phyloP scores from a whole-genome alignment of 2,797 vertebrate genomes.

The Chromobotia macracanthus region DNA sequence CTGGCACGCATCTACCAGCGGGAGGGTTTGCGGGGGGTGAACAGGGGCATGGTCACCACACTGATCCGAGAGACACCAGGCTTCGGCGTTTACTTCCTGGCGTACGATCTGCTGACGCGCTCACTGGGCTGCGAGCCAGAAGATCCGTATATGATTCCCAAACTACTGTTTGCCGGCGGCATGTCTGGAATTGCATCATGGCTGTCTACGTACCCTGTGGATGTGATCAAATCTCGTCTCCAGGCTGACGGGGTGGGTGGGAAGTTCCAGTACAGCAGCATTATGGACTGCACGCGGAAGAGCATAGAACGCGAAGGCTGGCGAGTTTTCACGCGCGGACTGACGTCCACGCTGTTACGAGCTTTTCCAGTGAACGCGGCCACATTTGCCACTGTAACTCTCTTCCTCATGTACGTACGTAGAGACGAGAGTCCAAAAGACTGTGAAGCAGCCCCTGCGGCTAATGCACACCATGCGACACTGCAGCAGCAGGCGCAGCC shows the following conservation, averaged over 20 bases:
- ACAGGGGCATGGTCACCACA: constrained; percentile 92
- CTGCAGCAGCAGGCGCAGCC: constrained; percentile 77
- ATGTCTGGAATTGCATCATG: constrained; percentile 92
- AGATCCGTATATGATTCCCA: constrained; percentile 89
- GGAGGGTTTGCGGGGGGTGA: constrained; percentile 87
- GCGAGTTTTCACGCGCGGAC: constrained; percentile 90
- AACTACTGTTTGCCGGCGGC: constrained; percentile 91
- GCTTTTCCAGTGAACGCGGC: constrained; percentile 96
- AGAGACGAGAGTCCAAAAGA: constrained; percentile 74
- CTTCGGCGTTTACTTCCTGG: constrained; percentile 94
- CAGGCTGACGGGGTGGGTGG: constrained; percentile 92
- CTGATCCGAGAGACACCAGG: constrained; percentile 91
- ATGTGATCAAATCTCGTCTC: constrained; percentile 95
- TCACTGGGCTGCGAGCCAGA: constrained; percentile 87
- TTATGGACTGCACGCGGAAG: constrained; percentile 88
- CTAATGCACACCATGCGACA: constrained; percentile 59
- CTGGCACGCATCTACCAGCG: constrained; percentile 88
- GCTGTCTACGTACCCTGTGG: constrained; percentile 93
- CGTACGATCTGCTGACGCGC: constrained; percentile 89
- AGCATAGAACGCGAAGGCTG: constrained; percentile 89
- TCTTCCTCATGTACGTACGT: constrained; percentile 87
- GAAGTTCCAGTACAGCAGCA: constrained; percentile 82
- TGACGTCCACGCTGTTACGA: constrained; percentile 91
- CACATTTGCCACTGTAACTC: constrained; percentile 93
- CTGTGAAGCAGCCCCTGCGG: constrained; percentile 74